Conservation (phyloP, 2,113 vertebrate genomes). For the Oreocharis arfaki region DNA sequence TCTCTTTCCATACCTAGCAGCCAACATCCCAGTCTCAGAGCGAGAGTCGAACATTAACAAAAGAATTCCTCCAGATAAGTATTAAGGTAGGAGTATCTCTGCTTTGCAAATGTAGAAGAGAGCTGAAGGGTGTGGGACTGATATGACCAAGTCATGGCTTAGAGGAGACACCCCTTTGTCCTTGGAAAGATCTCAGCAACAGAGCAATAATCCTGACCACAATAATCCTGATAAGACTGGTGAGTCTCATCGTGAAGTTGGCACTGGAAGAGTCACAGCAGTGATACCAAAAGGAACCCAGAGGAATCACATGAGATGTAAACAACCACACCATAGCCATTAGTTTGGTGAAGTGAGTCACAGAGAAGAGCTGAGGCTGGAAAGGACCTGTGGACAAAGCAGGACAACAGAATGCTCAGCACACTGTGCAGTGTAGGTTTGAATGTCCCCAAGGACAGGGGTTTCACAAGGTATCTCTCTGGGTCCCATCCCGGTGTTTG, state of each 20-base stretch:
- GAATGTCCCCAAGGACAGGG: neutral
- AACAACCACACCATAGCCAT: neutral
- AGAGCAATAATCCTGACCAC: neutral
- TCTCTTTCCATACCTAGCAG: neutral
- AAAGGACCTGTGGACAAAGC: neutral
- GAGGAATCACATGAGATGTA: neutral
- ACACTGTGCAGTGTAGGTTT: neutral
- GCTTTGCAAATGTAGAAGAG: neutral
- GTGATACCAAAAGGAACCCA: neutral
- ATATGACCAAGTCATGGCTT: neutral
- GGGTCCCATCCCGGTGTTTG: neutral
- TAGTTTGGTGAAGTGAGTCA: neutral
- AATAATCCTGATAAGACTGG: neutral
- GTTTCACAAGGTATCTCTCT: neutral
- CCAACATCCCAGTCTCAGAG: neutral
- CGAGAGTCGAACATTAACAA: neutral
- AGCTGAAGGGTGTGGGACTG: neutral
- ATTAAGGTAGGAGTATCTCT: neutral
- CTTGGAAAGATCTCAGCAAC: neutral
- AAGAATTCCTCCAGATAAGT: neutral
- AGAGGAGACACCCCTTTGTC: neutral
- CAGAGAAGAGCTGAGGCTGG: neutral
- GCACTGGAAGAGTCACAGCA: neutral
- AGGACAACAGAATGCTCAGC: neutral
- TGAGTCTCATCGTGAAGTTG: neutral